Evolutionary conservation across 2,888 invertebrate species (phyloP).

Genomic region (Meteorus colon): DNA sequence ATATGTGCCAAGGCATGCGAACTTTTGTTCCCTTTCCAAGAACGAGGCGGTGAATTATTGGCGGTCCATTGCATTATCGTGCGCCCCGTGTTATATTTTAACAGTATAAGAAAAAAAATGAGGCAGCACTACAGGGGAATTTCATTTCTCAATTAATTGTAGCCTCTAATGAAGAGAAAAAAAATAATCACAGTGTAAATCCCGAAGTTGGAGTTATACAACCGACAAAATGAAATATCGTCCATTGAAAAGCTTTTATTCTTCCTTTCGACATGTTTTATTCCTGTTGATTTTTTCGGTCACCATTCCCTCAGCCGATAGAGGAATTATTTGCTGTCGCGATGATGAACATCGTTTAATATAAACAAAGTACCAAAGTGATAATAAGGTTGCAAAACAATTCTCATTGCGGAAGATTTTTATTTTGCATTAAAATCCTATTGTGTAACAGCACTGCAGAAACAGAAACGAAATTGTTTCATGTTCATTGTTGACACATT

Average conservation of each 20-base stretch:
- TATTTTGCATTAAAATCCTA: too few species aligned
- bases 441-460: background rate
- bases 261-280: background rate
- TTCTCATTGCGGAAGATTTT: too few species aligned
- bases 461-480: background rate
- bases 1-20: conserved; percentile 30
- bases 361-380: too few species aligned
- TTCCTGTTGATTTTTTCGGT: background rate
- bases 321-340: background rate
- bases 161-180: background rate
- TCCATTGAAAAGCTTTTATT: background rate
- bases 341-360: background rate
- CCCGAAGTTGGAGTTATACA: too few species aligned
- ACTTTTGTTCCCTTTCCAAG: conserved; percentile 41
- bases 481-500: background rate
- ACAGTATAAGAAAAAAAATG: background rate
- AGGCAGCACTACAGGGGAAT: background rate
- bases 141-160: conserved; percentile 16
- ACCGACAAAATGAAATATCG: background rate
- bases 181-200: background rate
- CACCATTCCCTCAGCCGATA: background rate
- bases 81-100: conserved; percentile 12
- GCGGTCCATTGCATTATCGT: conserved; percentile 34
- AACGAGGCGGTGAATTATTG: conserved; percentile 36
- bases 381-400: too few species aligned